A percentile compares a stretch with the other conserved stretches of the same genome.
These are phyloP conservation scores for Sula dactylatra DNA, from an alignment of 2,113 vertebrate species.

Conservation along the genomic window DNA sequence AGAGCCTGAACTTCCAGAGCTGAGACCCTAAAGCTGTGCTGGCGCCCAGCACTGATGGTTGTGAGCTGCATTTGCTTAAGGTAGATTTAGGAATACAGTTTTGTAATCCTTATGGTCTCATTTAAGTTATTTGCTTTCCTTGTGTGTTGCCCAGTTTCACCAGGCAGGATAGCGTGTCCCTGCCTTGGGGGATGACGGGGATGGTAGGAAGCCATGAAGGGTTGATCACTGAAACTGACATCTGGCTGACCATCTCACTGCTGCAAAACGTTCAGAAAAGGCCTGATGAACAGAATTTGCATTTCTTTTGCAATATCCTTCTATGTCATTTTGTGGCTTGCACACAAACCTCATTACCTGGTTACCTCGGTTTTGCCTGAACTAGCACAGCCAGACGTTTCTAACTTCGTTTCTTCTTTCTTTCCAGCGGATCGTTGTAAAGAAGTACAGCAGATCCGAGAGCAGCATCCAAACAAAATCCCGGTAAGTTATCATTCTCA, in stretches of 20 bases:
- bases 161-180: fast-evolving
- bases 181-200: neutral
- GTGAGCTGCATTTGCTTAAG: neutral
- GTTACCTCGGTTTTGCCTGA: neutral
- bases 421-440: slow-evolving; percentile 91
- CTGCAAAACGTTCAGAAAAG: neutral
- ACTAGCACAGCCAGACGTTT: neutral
- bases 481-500: slow-evolving; percentile 79
- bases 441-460: slow-evolving; percentile 96
- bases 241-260: neutral
- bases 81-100: neutral
- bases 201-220: neutral
- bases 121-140: neutral
- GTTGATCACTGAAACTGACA: neutral
- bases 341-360: neutral
- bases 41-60: neutral
- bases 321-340: neutral
- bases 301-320: neutral
- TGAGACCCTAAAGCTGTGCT: neutral
- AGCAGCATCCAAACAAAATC: slow-evolving; percentile 98
- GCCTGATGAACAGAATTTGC: neutral
- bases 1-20: neutral
- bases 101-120: neutral
- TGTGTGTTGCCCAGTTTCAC: neutral
- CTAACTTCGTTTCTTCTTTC: neutral